Base-by-base conservation (phyloP, 2,888 invertebrate species). In the Trichacis sp. region DNA sequence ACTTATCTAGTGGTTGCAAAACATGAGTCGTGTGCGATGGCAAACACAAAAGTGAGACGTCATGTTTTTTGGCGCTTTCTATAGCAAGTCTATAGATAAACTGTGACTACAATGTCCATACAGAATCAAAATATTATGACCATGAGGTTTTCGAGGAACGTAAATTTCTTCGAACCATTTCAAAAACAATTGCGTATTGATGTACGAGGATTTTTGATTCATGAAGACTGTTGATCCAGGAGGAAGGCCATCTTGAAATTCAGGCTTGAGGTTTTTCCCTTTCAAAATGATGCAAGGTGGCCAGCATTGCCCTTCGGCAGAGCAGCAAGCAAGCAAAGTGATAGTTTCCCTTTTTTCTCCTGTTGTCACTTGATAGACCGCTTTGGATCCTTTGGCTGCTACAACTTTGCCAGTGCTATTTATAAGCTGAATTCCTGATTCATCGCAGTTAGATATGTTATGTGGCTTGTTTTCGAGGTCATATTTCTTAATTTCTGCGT, bases 271-370 rank as follows among this genome's bases (percentile, higher is more conserved):
- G 61, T 75, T 72, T 68, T 74, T 75, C 4, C 77, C 75, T 69
- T 78, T 77, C 49, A 78, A 62, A 42, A 79, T 70, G 36, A 68
- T 68, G 18, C 63, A 70, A 15, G 75, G 74, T 14, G 77, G 77
- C 19, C 77, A 48, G 68, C 76, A 77, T 19, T 42, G 59, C 12
- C 79, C 79, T 62, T 76, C 74, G n/a, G 77, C 82, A 72, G 77
- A 83, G 64, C 79, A 80, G 55, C 79, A 81, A 4, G 72, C 77
- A 18, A 80, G 73, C 5, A 82, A 50, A 3, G 78, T 72, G 19
- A 77, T 70, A 1, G 77, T 81, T 70, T 82, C 77, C 3, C 76
- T 77, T 59, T 68, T 74, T 70, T 76, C 73, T 14, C 55, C 60
- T 11, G 75, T 72, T 52, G 75, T 75, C 14, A 77, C 38, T 38